A percentile compares a stretch with the other conserved stretches of the same genome.
Conservation (phyloP, 1,140 invertebrate species). For the Bombus sibiricus region DNA sequence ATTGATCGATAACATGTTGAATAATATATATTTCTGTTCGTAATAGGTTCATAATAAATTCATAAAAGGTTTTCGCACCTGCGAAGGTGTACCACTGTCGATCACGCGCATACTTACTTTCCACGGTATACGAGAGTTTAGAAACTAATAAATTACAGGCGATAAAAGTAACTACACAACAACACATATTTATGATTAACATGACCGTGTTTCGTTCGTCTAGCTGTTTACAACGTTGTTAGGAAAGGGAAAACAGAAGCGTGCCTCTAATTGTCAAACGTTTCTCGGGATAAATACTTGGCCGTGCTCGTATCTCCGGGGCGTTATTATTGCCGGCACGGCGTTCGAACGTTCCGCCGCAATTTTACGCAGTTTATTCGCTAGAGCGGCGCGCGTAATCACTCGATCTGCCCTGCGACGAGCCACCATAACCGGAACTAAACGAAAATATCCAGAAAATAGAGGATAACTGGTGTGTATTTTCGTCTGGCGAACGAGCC, state of each 20-base stretch:
- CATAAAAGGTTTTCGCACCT: neutral
- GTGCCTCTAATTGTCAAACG: conserved; percentile 47
- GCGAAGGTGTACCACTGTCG: neutral
- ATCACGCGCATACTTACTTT: neutral
- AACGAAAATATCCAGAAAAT: conserved; percentile 27
- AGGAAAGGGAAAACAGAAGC: neutral
- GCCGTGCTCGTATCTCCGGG: conserved; percentile 53
- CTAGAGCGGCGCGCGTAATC: conserved; percentile 71
- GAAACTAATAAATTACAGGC: too few relatives aligned
- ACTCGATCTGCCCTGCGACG: conserved; percentile 72
- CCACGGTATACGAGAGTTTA: neutral
- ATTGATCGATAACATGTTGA: neutral
- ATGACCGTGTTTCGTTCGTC: conserved; percentile 19
- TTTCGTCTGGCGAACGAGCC: conserved; percentile 19
- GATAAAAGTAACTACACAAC: too few relatives aligned
- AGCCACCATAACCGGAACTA: conserved; percentile 36
- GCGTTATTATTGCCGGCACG: conserved; percentile 60
- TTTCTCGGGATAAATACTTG: conserved; percentile 52
- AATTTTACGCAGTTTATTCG: conserved; percentile 80
- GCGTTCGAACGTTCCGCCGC: conserved; percentile 56
- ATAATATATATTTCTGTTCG: neutral
- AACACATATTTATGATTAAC: conserved; percentile 40
- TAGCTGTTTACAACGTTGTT: neutral
- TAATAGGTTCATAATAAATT: too few relatives aligned
- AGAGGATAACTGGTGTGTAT: conserved; percentile 32